These are phyloP conservation scores for Phaonia tiefii DNA, from an alignment of 2,888 invertebrate species.

Conservation along the genomic window DNA sequence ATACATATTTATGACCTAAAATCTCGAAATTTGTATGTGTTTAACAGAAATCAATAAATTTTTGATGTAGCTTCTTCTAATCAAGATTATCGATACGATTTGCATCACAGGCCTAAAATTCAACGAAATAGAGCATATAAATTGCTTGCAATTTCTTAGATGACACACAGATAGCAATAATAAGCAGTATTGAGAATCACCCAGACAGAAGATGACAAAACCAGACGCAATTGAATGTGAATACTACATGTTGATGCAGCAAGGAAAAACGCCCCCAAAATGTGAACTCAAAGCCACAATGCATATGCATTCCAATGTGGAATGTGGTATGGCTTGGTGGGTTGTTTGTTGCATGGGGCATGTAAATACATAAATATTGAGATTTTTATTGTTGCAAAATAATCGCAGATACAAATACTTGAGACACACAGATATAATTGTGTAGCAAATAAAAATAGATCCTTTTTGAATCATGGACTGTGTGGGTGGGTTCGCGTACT, in stretches of 20 bases:
- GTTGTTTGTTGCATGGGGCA: background rate
- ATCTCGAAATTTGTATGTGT: background rate
- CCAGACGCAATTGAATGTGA: background rate
- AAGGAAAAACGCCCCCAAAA: background rate
- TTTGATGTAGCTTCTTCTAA: background rate
- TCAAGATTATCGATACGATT: conserved; percentile 18
- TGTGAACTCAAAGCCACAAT: background rate
- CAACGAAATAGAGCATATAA: conserved; percentile 23
- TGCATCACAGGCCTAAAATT: conserved; percentile 14
- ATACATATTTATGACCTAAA: no score
- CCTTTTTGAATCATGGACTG: background rate
- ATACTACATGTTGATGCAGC: background rate
- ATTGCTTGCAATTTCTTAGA: conserved; percentile 4
- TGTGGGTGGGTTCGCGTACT: background rate
- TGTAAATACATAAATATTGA: conserved; percentile 8
- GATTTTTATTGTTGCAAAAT: background rate
- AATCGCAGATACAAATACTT: conserved; percentile 13
- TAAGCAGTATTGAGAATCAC: no score
- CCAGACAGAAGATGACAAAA: background rate
- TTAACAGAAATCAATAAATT: conserved; percentile 1
- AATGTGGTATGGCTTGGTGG: no score
- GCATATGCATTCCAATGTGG: background rate
- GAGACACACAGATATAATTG: conserved; percentile 12
- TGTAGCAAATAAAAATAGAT: background rate
- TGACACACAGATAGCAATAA: background rate